Evolutionary conservation across 2,888 invertebrate genomes (phyloP).

Genomic region (Ashinkailepas kermadecensis): DNA sequence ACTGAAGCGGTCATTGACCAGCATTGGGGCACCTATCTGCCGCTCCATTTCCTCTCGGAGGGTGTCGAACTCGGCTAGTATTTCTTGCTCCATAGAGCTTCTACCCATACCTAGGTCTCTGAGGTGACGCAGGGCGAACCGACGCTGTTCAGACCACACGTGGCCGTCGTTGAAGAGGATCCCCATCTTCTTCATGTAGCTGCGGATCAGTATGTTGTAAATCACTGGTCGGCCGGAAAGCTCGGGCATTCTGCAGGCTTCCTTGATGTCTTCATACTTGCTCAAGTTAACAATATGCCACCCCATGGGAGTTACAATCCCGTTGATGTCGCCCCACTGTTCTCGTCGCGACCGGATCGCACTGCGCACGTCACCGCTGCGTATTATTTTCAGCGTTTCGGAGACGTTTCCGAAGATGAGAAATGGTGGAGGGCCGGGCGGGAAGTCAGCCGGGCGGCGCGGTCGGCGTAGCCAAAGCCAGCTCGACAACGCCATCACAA

Average conservation of each 20-base stretch:
- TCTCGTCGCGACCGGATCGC: background rate
- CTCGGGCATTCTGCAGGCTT: background rate
- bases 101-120: background rate
- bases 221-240: background rate
- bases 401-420: background rate
- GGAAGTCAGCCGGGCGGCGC: background rate
- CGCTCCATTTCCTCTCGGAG: no score
- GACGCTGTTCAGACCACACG: background rate
- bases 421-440: background rate
- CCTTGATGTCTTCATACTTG: background rate
- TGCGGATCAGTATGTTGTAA: background rate
- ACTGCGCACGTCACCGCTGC: background rate
- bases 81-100: background rate
- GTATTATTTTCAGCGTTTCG: background rate
- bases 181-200: background rate
- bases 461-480: background rate
- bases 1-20: background rate
- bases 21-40: background rate
- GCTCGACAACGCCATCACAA: background rate
- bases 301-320: background rate
- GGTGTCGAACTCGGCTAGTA: background rate
- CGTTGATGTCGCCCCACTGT: constrained; percentile 5
- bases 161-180: constrained; percentile 8
- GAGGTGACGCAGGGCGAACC: background rate
- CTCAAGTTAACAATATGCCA: background rate